Evolutionary conservation across 2,888 invertebrate species (phyloP).

Genomic region (Nephrotoma flavescens): DNA sequence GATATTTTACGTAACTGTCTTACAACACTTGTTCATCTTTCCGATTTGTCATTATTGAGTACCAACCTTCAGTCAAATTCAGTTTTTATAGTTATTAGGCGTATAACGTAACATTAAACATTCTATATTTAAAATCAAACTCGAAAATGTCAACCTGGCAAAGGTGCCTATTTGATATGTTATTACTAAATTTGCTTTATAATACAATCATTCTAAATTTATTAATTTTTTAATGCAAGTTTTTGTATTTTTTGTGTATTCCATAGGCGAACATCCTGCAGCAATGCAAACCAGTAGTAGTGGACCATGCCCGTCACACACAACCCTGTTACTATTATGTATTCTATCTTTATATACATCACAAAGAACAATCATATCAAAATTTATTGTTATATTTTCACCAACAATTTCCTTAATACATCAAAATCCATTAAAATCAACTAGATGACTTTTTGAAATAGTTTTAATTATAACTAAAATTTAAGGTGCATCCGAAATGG

Average conservation of each 20-base stretch:
- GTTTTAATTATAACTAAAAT: not conserved
- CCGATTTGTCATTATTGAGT: too few species aligned
- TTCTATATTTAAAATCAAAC: too few species aligned
- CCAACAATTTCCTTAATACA: constrained; percentile 16
- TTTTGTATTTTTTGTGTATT: not conserved
- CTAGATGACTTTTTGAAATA: constrained; percentile 16
- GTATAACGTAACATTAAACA: too few species aligned
- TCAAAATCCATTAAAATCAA: constrained; percentile 10
- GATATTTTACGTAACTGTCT: too few species aligned
- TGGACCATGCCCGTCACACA: constrained; percentile 22
- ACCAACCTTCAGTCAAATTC: too few species aligned
- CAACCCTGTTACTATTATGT: constrained; percentile 20
- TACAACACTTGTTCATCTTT: too few species aligned
- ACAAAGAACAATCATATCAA: constrained; percentile 29
- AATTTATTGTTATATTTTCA: constrained; percentile 16
- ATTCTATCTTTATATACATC: constrained; percentile 19
- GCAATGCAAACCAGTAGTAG: constrained; percentile 68
- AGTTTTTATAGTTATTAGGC: too few species aligned
- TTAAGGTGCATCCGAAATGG: too few species aligned
- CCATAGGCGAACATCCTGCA: constrained; percentile 66
- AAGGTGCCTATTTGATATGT: too few species aligned
- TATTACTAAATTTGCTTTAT: too few species aligned
- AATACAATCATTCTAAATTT: not conserved
- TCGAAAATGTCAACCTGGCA: too few species aligned
- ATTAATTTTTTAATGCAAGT: not conserved